A percentile compares a stretch with the other conserved stretches of the same genome.
Evolutionary conservation across 2,888 invertebrate species (phyloP).

Genomic region (Chrysina gloriosa): DNA sequence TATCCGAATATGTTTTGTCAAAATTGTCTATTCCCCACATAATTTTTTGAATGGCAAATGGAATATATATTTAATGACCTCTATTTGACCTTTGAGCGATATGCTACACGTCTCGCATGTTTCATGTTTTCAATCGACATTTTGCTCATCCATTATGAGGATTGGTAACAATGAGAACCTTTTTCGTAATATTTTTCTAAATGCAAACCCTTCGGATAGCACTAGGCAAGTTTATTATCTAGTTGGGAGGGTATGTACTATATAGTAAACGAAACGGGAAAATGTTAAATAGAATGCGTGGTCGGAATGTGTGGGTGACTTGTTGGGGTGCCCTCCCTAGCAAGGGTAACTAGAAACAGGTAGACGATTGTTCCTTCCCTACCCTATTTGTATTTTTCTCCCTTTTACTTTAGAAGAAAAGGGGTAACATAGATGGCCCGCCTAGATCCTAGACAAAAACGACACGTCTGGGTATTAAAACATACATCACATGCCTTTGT

Average conservation of each 20-base stretch:
- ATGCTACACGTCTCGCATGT: too few relatives aligned
- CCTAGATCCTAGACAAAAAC: conserved; percentile 17
- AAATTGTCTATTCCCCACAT: too few relatives aligned
- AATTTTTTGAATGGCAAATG: neutral
- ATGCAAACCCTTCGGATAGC: neutral
- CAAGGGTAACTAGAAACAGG: conserved; percentile 21
- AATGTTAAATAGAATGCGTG: neutral
- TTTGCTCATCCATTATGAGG: neutral
- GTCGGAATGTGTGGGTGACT: conserved; percentile 18
- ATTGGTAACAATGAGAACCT: neutral
- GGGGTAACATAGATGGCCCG: conserved; percentile 10
- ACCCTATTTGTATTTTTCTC: neutral
- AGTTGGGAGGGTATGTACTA: neutral
- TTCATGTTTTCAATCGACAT: neutral
- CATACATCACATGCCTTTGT: conserved; percentile 18
- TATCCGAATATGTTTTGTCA: too few relatives aligned
- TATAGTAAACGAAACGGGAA: too few relatives aligned
- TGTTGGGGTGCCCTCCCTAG: conserved; percentile 4
- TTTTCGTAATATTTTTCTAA: conserved; percentile 1
- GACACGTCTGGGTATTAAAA: conserved; percentile 22
- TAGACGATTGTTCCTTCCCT: conserved; percentile 13
- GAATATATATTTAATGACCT: conserved; percentile 6
- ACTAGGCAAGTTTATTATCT: neutral
- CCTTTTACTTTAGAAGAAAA: conserved; percentile 15
- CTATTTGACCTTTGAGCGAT: conserved; percentile 13